Conservation (phyloP, 2,888 invertebrate species). For the Phasia obesa region DNA sequence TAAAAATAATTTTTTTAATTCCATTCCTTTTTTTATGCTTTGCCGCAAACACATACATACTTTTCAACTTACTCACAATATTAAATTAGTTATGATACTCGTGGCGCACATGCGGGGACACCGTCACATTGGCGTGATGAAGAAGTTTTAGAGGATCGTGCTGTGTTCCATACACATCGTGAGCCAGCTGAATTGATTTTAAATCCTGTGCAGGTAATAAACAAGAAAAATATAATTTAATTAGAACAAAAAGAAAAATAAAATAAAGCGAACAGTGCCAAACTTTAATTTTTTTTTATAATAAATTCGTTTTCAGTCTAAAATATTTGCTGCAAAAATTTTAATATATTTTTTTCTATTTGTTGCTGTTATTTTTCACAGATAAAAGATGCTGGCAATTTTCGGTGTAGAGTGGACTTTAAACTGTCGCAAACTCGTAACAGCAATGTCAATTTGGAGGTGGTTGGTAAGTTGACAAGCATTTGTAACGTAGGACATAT, state of each 20-base stretch:
- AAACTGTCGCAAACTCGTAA: constrained; percentile 90
- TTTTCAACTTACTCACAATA: neutral
- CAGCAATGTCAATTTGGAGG: constrained; percentile 89
- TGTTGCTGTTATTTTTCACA: constrained; percentile 75
- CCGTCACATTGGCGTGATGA: constrained; percentile 86
- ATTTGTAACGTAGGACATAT: too few species aligned
- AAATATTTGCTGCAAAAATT: neutral
- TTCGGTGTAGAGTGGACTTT: constrained; percentile 91
- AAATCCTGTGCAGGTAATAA: constrained; percentile 84
- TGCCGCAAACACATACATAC: constrained; percentile 4
- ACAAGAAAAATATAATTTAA: constrained; percentile 48
- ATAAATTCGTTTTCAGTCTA: constrained; percentile 37
- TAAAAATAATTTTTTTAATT: constrained; percentile 2
- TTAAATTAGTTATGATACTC: constrained; percentile 84
- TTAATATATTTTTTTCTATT: constrained; percentile 16
- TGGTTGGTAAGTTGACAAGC: constrained; percentile 87
- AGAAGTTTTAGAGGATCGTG: constrained; percentile 85
- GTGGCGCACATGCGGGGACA: constrained; percentile 84
- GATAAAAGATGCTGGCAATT: constrained; percentile 88
- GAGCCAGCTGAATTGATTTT: constrained; percentile 86
- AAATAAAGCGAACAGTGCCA: neutral
- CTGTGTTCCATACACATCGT: constrained; percentile 84
- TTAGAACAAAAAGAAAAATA: constrained; percentile 6
- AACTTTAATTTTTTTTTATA: neutral
- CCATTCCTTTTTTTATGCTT: neutral